Percentiles rank a stretch among this genome's conserved stretches.
Conservation (phyloP, 1,140 invertebrate genomes). For the Scaptomyza pallida region DNA sequence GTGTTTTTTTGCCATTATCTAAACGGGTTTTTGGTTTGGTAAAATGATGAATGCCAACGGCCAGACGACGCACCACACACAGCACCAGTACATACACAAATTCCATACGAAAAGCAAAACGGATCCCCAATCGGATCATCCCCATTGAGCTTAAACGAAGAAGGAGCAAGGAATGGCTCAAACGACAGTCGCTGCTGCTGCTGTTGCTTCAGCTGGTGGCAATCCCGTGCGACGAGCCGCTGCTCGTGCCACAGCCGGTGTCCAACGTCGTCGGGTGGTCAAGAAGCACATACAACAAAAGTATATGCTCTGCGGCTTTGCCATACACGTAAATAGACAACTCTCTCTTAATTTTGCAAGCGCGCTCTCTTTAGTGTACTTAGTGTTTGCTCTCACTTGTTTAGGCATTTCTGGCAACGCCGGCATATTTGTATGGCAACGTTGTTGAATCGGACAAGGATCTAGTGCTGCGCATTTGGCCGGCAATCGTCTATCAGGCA, state of each 20-base stretch:
- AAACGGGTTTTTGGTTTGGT: slow-evolving; percentile 59
- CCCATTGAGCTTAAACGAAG: background rate
- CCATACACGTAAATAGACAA: slow-evolving; percentile 76
- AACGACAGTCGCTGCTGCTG: slow-evolving; percentile 6
- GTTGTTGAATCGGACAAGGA: slow-evolving; percentile 82
- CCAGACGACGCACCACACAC: slow-evolving; percentile 54
- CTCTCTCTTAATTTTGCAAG: background rate
- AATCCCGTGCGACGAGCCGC: slow-evolving; percentile 51
- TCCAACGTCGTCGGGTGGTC: slow-evolving; percentile 76
- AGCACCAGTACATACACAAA: slow-evolving; percentile 18
- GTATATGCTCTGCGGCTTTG: slow-evolving; percentile 83
- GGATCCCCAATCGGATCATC: slow-evolving; percentile 23
- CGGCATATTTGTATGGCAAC: slow-evolving; percentile 80
- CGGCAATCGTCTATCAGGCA: slow-evolving; percentile 80
- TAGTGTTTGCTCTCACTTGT: background rate
- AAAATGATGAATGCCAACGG: slow-evolving; percentile 71
- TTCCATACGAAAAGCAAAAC: slow-evolving; percentile 41
- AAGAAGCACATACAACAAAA: slow-evolving; percentile 84
- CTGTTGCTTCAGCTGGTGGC: slow-evolving; percentile 12
- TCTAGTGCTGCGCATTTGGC: slow-evolving; percentile 79
- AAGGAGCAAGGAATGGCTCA: slow-evolving; percentile 16
- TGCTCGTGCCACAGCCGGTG: slow-evolving; percentile 73
- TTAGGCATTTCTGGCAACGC: slow-evolving; percentile 80
- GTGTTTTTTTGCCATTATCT: slow-evolving; percentile 65
- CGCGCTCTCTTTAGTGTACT: slow-evolving; percentile 23